Evolutionary conservation across 2,888 invertebrate genomes (phyloP).

Genomic region (Drosophila dives): DNA sequence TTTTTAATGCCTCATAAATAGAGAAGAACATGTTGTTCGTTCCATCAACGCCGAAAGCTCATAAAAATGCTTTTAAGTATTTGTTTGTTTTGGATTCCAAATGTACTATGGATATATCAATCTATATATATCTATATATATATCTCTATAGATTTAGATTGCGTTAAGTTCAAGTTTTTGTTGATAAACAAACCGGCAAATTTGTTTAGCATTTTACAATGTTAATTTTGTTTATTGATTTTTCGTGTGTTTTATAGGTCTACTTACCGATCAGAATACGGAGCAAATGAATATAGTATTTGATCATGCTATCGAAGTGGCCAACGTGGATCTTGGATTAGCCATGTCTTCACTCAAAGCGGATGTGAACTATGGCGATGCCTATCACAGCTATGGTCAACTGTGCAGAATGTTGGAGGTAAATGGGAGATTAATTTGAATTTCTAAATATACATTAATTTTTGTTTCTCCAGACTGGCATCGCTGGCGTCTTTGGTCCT

Average conservation of each 20-base stretch:
- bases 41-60: conserved; percentile 77
- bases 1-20: conserved; percentile 72
- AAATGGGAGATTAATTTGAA: not conserved
- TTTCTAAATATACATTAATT: not conserved
- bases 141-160: conserved; percentile 10
- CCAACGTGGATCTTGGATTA: conserved; percentile 72
- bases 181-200: conserved; percentile 73
- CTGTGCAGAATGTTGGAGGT: conserved; percentile 87
- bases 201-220: conserved; percentile 14
- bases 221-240: not conserved
- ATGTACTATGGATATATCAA: conserved; percentile 20
- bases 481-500: conserved; percentile 94
- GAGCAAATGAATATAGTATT: conserved; percentile 80
- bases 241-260: conserved; percentile 55
- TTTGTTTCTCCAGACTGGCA: conserved; percentile 86
- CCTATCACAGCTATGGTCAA: conserved; percentile 86
- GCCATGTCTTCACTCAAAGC: conserved; percentile 70
- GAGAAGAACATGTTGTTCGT: conserved; percentile 76
- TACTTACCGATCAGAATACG: conserved; percentile 80
- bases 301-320: conserved; percentile 81
- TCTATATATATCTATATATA: conserved; percentile 1
- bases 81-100: conserved; percentile 68
- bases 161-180: conserved; percentile 68
- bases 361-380: conserved; percentile 86
- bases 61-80: conserved; percentile 70